A percentile compares a stretch with the other conserved stretches of the same genome.
Evolutionary conservation across 2,797 vertebrate genomes (phyloP).

Genomic region (Centroberyx gerrardi): DNA sequence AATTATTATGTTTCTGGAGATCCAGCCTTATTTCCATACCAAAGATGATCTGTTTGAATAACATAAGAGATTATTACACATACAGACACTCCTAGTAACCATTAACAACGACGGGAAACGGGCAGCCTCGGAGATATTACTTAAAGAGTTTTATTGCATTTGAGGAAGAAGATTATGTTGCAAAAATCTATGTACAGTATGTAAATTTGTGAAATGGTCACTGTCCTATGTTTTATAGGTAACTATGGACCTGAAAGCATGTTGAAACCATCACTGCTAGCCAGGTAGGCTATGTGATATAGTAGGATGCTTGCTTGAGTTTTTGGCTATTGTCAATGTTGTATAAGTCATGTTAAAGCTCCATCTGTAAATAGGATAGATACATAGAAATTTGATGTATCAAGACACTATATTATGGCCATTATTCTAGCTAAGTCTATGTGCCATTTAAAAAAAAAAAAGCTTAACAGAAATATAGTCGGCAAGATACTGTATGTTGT

Average conservation of each 20-base stretch:
- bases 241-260: slow-evolving; percentile 86
- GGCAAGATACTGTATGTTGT: slow-evolving; percentile 88
- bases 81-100: slow-evolving; percentile 71
- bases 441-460: slow-evolving; percentile 83
- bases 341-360: slow-evolving; percentile 86
- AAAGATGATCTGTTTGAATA: slow-evolving; percentile 84
- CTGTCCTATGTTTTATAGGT: slow-evolving; percentile 84
- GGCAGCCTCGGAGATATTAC: slow-evolving; percentile 73
- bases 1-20: slow-evolving; percentile 67
- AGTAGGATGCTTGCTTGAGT: slow-evolving; percentile 85
- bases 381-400: slow-evolving; percentile 87
- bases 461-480: slow-evolving; percentile 84
- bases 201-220: slow-evolving; percentile 84
- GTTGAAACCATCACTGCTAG: slow-evolving; percentile 86
- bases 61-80: slow-evolving; percentile 76
- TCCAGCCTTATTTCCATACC: slow-evolving; percentile 87
- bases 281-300: slow-evolving; percentile 82
- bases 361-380: slow-evolving; percentile 88
- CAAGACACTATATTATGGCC: slow-evolving; percentile 87
- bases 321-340: slow-evolving; percentile 87
- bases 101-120: slow-evolving; percentile 60
- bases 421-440: slow-evolving; percentile 86
- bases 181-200: slow-evolving; percentile 86
- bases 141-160: slow-evolving; percentile 79
- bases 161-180: slow-evolving; percentile 70